Evolutionary conservation across 2,888 invertebrate genomes (phyloP).

Genomic region (Seira ritae): DNA sequence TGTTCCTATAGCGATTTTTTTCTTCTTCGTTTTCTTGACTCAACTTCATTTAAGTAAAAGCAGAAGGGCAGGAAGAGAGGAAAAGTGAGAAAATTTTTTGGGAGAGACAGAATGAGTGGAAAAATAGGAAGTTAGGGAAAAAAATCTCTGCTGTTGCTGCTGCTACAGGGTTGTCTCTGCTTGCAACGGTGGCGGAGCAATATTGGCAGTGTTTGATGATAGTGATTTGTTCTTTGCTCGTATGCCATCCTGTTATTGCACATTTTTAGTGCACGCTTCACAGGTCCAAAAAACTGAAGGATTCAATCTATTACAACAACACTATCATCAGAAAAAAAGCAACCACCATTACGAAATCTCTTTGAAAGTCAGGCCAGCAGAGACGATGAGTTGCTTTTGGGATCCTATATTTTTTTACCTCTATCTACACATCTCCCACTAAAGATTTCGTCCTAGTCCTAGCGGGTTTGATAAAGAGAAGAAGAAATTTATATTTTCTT

Average conservation of each 20-base stretch:
- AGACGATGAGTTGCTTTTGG: neutral
- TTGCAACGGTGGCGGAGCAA: neutral
- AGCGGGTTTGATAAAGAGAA: too few relatives aligned
- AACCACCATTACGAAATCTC: neutral
- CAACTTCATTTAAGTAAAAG: constrained; percentile 37
- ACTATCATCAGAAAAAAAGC: constrained; percentile 8
- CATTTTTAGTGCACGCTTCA: constrained; percentile 46
- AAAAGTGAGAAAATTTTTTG: constrained; percentile 6
- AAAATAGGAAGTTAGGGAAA: neutral
- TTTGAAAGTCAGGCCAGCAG: too few relatives aligned
- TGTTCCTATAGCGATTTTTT: neutral
- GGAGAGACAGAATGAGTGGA: neutral
- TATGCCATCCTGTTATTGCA: constrained; percentile 26
- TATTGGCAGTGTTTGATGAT: constrained; percentile 26
- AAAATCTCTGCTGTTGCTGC: neutral
- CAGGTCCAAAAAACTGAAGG: constrained; percentile 30
- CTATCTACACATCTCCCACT: too few relatives aligned
- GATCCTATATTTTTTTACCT: neutral
- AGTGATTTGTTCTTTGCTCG: constrained; percentile 34
- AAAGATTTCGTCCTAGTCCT: too few relatives aligned
- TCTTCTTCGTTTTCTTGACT: neutral
- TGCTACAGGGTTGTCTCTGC: neutral
- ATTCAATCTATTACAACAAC: constrained; percentile 30
- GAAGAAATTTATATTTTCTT: neutral
- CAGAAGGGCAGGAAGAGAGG: neutral